phyloP scores from a whole-genome alignment of 2,797 vertebrate species.

The Diplodus puntazzo region DNA sequence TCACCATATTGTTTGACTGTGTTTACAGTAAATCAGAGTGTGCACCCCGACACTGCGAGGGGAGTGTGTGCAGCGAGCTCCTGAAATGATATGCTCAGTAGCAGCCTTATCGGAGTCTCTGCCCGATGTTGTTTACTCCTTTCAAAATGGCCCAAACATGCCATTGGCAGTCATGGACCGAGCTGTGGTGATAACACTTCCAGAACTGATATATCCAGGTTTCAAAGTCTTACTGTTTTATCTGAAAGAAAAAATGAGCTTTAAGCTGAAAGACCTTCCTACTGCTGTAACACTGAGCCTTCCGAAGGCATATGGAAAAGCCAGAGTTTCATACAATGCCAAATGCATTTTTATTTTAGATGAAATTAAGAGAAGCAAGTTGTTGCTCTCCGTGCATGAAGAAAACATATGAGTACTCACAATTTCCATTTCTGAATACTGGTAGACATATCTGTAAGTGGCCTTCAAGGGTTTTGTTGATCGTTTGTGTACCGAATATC shows the following conservation, averaged over 20 bases:
- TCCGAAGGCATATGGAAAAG: background rate
- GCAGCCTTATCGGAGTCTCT: conserved; percentile 12
- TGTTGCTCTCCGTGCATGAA: conserved; percentile 11
- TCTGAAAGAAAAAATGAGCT: conserved; percentile 20
- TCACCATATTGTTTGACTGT: conserved; percentile 37
- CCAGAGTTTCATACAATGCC: background rate
- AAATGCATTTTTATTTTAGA: background rate
- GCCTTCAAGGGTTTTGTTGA: conserved; percentile 1
- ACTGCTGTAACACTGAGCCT: background rate
- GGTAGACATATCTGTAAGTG: background rate
- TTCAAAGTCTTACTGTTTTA: conserved; percentile 9
- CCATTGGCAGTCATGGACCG: background rate
- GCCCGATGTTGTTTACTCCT: background rate
- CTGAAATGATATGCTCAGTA: background rate
- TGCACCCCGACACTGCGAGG: conserved; percentile 8
- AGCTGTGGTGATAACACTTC: background rate
- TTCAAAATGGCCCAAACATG: conserved; percentile 10
- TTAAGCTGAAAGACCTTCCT: conserved; percentile 3
- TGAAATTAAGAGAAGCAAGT: conserved; percentile 12
- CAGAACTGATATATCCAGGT: background rate
- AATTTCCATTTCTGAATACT: conserved; percentile 11
- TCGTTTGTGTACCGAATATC: conserved; percentile 27
- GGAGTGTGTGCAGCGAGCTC: background rate
- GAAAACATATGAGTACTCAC: background rate
- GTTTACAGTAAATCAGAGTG: conserved; percentile 35